Evolutionary conservation across 2,888 invertebrate species (phyloP).

Genomic region (Sphaerophoria rueppellii): DNA sequence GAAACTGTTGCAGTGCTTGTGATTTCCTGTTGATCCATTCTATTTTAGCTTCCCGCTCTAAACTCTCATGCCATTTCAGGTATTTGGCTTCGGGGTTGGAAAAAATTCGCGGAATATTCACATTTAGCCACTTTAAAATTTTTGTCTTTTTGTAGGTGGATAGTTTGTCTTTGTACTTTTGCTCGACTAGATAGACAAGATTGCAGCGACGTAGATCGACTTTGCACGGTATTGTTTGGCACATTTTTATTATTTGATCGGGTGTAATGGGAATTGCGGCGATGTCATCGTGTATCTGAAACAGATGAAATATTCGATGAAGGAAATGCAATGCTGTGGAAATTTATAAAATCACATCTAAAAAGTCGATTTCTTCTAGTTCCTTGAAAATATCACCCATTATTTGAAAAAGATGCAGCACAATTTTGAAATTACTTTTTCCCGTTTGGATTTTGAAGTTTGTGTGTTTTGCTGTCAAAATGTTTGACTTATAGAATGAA

Average conservation of each 20-base stretch:
- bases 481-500: too few species aligned
- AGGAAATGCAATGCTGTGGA: too few species aligned
- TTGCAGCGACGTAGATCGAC: slow-evolving; percentile 48
- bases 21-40: slow-evolving; percentile 9
- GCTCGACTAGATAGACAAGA: slow-evolving; percentile 51
- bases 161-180: slow-evolving; percentile 56
- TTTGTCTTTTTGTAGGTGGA: slow-evolving; percentile 20
- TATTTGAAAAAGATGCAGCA: too few species aligned
- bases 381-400: too few species aligned
- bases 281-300: slow-evolving; percentile 62
- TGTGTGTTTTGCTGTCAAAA: too few species aligned
- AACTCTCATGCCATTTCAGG: slow-evolving; percentile 46
- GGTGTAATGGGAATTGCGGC: slow-evolving; percentile 22
- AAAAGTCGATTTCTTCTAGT: not conserved
- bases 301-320: not conserved
- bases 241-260: slow-evolving; percentile 17
- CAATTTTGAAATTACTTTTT: too few species aligned
- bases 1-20: not conserved
- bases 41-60: not conserved
- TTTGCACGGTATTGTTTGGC: slow-evolving; percentile 26
- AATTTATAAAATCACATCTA: not conserved
- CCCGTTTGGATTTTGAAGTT: too few species aligned
- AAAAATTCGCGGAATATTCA: slow-evolving; percentile 23
- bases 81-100: slow-evolving; percentile 57
- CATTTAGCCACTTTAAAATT: slow-evolving; percentile 47